Evolutionary conservation across 2,888 invertebrate species (phyloP).

Genomic region (Troides helena): DNA sequence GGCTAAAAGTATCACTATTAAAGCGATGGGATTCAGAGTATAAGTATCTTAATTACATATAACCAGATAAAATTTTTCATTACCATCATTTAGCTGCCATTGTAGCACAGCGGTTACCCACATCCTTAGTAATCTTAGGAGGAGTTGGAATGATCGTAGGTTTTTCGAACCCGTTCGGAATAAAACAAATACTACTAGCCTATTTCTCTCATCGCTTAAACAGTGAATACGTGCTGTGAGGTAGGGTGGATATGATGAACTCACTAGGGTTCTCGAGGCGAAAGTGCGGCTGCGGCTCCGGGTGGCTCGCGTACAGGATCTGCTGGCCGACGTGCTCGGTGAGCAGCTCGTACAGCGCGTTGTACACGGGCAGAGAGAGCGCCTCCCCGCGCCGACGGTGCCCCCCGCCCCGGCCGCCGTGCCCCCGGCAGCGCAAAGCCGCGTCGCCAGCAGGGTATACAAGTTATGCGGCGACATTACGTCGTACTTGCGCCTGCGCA

Average conservation of each 20-base stretch:
- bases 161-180: no score
- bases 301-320: constrained; percentile 94
- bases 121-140: no score
- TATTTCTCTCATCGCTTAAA: no score
- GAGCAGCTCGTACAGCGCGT: constrained; percentile 98
- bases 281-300: constrained; percentile 97
- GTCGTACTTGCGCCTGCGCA: constrained; percentile 95
- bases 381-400: constrained; percentile 85
- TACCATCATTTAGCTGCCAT: no score
- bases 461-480: constrained; percentile 99
- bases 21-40: no score
- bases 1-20: no score
- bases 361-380: constrained; percentile 96
- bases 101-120: no score
- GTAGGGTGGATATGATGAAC: constrained; percentile 45
- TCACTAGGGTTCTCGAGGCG: constrained; percentile 97
- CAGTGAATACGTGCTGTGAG: no score
- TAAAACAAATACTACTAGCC: no score
- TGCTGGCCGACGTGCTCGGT: constrained; percentile 98
- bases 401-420: constrained; percentile 82
- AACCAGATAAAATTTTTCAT: no score
- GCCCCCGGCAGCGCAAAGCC: constrained; percentile 77
- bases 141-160: no score
- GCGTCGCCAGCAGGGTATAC: constrained; percentile 96
- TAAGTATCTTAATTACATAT: no score